Evolutionary conservation across 1,140 invertebrate species (phyloP).

Genomic region (Delia radicum): DNA sequence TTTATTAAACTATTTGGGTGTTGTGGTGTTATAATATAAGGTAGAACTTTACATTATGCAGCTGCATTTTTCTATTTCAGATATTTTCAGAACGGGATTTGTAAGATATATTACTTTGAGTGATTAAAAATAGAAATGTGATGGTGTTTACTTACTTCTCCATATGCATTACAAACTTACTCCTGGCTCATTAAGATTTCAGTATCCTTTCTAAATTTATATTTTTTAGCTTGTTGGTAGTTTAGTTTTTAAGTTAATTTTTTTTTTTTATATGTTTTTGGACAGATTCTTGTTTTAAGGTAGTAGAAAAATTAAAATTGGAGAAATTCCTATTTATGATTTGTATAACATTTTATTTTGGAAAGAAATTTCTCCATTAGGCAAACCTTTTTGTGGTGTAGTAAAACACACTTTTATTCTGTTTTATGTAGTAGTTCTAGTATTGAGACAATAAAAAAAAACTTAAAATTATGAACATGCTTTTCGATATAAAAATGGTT

Average conservation of each 20-base stretch:
- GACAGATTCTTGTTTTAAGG: slow-evolving; percentile 57
- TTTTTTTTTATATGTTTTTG: slow-evolving; percentile 39
- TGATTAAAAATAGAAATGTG: no score
- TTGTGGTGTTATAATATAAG: no score
- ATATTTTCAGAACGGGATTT: no score
- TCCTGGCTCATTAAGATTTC: no score
- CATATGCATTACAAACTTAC: no score
- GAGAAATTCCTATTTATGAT: slow-evolving; percentile 11
- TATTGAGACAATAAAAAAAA: neutral
- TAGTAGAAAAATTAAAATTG: slow-evolving; percentile 46
- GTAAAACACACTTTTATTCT: slow-evolving; percentile 40
- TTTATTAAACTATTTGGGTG: no score
- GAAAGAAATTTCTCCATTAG: slow-evolving; percentile 29
- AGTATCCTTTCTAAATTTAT: neutral
- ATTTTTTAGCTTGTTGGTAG: neutral
- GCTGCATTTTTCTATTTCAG: no score
- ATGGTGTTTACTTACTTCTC: no score
- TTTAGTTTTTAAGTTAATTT: no score
- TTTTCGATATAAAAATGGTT: neutral
- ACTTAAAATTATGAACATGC: neutral
- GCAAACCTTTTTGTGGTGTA: slow-evolving; percentile 54
- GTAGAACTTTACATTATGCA: no score
- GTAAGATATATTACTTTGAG: no score
- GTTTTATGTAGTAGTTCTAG: neutral
- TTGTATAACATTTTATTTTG: neutral